phyloP scores from a whole-genome alignment of 1,140 invertebrate species.

The Hormaphis cornu region DNA sequence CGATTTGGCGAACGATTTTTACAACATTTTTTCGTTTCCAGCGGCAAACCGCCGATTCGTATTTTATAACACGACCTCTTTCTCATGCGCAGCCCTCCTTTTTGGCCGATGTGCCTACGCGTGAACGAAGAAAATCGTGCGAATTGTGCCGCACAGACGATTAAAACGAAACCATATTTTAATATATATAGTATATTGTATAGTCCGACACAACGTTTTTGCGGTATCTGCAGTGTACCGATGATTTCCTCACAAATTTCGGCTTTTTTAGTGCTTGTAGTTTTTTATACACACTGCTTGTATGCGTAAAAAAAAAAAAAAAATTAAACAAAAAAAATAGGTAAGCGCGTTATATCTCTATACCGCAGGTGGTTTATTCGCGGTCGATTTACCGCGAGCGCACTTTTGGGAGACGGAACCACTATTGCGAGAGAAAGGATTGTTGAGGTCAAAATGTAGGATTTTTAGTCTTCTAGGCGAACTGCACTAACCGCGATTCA shows the following conservation, averaged over 20 bases:
- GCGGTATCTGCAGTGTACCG: neutral
- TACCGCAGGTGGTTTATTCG: neutral
- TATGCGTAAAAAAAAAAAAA: too few relatives aligned
- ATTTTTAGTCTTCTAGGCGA: slow-evolving; percentile 9
- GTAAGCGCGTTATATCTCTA: too few relatives aligned
- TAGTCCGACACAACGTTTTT: neutral
- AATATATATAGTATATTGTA: neutral
- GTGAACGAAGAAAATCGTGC: slow-evolving; percentile 4
- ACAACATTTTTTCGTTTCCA: neutral
- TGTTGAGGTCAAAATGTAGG: neutral
- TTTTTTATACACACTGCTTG: too few relatives aligned
- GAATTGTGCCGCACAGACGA: slow-evolving; percentile 27
- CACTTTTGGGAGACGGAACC: neutral
- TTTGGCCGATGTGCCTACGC: neutral
- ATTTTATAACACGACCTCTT: slow-evolving; percentile 11
- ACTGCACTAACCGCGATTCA: too few relatives aligned
- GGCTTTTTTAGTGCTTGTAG: too few relatives aligned
- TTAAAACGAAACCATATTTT: slow-evolving; percentile 13
- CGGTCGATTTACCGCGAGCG: neutral
- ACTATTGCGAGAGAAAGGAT: neutral
- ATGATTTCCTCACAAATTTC: too few relatives aligned
- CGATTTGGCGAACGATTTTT: neutral
- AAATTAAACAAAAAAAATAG: too few relatives aligned
- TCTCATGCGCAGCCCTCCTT: slow-evolving; percentile 24
- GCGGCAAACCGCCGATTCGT: slow-evolving; percentile 3